phyloP scores from a whole-genome alignment of 1,140 invertebrate genomes.

The Rhagoletis pomonella region DNA sequence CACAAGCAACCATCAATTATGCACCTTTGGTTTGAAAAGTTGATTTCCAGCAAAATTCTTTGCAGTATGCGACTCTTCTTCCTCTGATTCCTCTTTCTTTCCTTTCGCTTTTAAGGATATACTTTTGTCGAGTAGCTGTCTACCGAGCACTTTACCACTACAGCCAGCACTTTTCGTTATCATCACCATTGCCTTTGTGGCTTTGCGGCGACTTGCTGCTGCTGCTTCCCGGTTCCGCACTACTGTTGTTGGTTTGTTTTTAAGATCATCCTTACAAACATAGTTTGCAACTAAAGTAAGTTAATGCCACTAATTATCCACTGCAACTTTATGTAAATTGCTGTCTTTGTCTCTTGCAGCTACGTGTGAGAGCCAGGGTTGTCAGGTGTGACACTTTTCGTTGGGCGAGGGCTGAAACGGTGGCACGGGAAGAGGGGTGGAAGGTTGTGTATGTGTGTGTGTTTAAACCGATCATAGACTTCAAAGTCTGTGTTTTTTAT shows the following conservation, averaged over 20 bases:
- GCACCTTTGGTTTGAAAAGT: neutral
- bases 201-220: constrained; percentile 7
- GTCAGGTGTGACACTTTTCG: too few relatives aligned
- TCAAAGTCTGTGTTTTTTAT: too few relatives aligned
- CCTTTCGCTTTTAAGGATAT: too few relatives aligned
- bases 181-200: constrained; percentile 20
- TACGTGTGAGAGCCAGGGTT: neutral
- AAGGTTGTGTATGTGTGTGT: too few relatives aligned
- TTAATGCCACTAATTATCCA: constrained; percentile 53
- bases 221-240: neutral
- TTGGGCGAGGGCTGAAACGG: too few relatives aligned
- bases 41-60: neutral
- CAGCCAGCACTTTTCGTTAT: constrained; percentile 2
- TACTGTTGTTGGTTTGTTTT: constrained; percentile 9
- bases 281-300: constrained; percentile 54
- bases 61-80: neutral
- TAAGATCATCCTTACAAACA: constrained; percentile 25
- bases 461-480: too few relatives aligned
- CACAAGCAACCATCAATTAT: too few relatives aligned
- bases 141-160: constrained; percentile 14
- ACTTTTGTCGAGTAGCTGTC: too few relatives aligned
- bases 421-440: too few relatives aligned
- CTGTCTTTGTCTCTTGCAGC: constrained; percentile 35
- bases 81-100: neutral
- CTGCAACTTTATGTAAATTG: constrained; percentile 53